Evolutionary conservation across 2,797 vertebrate species (phyloP), one percentile per base, ranked within the genome.

Genomic region (Typhlichthys subterraneus): DNA sequence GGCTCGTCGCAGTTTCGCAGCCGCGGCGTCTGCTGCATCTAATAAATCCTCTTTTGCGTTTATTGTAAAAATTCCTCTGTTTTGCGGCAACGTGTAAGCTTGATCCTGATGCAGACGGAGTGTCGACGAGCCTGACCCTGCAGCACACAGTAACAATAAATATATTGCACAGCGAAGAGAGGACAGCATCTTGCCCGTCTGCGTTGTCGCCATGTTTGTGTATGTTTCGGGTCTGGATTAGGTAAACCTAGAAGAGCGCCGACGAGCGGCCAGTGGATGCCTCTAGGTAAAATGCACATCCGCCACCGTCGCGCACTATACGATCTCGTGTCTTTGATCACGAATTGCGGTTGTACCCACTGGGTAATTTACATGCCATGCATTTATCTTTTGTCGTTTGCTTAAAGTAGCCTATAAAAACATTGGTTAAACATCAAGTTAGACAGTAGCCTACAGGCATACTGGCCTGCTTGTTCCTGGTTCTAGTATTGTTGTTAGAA

Each of bases 161-260:
- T 55, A 90, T 3, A 92, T 19, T 1, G 69, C 67, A 14, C 72
- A 74, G 29, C 74, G 77, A 55, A 79, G 71, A 73, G 82, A 74
- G 65, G 73, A 67, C 73, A 69, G 91, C 92, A 92, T 92, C 91
- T 66, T 70, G 71, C 17, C 81, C 52, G 85, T 75, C 70, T 61
- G 86, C 61, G 76, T 51, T 70, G 84, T 88, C 93, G 93, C 93
- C 93, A 94, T 94, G 91, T 93, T 94, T 93, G 89, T 91, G 89
- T 90, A 82, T 84, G 85, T 88, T 85, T 73, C 60, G 57, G 48
- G 57, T 38, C 2, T 42, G 53, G 66, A 38, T 79, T 48, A 69
- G 77, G 73, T 69, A 64, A 42, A 72, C 58, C 73, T 69, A 31
- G 69, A 81, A 82, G 76, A 81, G 88, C 91, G 86, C 90, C 89